Base-by-base conservation (phyloP, 1,140 invertebrate genomes). In the Achroia grisella region DNA sequence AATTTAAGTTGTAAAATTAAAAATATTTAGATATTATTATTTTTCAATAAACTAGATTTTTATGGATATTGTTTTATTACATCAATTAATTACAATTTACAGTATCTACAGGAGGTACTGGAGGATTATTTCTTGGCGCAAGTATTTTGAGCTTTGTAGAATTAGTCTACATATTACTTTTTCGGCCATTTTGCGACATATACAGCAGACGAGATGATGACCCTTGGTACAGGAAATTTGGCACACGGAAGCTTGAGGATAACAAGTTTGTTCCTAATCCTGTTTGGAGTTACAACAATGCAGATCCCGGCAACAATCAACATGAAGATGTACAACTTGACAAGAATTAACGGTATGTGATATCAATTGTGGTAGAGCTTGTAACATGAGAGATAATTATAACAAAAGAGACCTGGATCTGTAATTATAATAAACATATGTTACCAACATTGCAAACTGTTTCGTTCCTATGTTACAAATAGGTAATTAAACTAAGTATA, bases 31-130 rank as follows among this genome's bases (percentile, higher is more conserved):
- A 23, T 3, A 23, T 23, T 23, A 23, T n/a, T n/a, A 23, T 23
- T 23, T 23, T 23, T 23, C 17, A 23, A 3, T 23, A 23, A n/a
- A n/a, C n/a, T n/a, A n/a, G n/a, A n/a, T n/a, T n/a, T n/a, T n/a
- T n/a, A n/a, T n/a, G n/a, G n/a, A n/a, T n/a, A n/a, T n/a, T n/a
- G n/a, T n/a, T n/a, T n/a, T n/a, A n/a, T n/a, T n/a, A n/a, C n/a
- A n/a, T n/a, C n/a, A n/a, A n/a, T n/a, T n/a, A n/a, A 23, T 23
- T 3, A 23, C 6, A 23, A 23, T 23, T 23, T 23, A 23, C 58
- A 91, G 90, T 91, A 4, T 91, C 90, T 0, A 89, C 89, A 29
- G 90, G 90, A 8, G 89, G 90, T 13, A 89, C 89, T 2, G 87
- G 89, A 8, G 89, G 89, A 0, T 61, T 91, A 1, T 91, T 91